phyloP scores from a whole-genome alignment of 2,113 vertebrate genomes.

The Corythoichthys intestinalis region DNA sequence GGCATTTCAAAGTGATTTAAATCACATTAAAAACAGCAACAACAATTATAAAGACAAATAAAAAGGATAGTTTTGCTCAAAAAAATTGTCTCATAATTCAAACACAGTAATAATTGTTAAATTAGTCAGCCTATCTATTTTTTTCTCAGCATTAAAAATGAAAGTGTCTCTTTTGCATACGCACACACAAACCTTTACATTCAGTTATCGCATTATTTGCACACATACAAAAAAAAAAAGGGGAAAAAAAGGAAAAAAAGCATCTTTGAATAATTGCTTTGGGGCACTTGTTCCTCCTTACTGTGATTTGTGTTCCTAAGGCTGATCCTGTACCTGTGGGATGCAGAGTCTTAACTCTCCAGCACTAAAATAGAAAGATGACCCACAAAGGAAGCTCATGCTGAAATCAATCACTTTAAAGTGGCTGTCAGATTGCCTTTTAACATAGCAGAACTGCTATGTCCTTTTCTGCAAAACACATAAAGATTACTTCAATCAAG shows the following conservation, averaged over 20 bases:
- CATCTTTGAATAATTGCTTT: slow-evolving; percentile 30
- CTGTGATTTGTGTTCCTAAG: slow-evolving; percentile 29
- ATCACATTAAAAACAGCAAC: no score
- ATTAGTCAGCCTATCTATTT: no score
- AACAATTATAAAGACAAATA: no score
- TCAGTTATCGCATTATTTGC: slow-evolving; percentile 16
- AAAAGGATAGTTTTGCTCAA: no score
- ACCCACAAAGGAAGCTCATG: not conserved
- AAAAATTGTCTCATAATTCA: no score
- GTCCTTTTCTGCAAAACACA: slow-evolving; percentile 1
- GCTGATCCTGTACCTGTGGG: slow-evolving; percentile 22
- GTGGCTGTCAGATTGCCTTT: slow-evolving; percentile 2
- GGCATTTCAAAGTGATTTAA: no score
- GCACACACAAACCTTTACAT: not conserved
- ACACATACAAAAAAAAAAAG: not conserved
- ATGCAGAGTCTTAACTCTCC: slow-evolving; percentile 7
- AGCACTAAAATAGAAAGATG: slow-evolving; percentile 2
- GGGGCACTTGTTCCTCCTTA: slow-evolving; percentile 23
- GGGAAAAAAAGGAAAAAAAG: not conserved
- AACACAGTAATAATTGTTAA: no score
- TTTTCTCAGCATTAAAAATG: no score
- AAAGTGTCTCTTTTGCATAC: no score
- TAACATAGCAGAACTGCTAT: not conserved
- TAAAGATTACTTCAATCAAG: not conserved
- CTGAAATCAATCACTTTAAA: slow-evolving; percentile 10